phyloP scores from a whole-genome alignment of 1,140 invertebrate genomes.

The Limonius californicus region DNA sequence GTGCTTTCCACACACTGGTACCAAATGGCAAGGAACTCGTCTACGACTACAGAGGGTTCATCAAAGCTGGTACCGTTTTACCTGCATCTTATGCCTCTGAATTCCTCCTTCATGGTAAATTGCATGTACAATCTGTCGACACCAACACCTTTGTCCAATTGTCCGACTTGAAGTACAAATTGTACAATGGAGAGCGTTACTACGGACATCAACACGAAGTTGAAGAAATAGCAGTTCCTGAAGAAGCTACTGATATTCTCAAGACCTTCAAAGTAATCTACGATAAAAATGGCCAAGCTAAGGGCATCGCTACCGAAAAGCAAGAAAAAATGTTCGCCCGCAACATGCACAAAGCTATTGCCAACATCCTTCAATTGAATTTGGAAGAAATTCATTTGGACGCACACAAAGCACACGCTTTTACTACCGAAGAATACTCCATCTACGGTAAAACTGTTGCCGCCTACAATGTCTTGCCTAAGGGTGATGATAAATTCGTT shows the following conservation, averaged over 20 bases:
- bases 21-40: constrained; percentile 42
- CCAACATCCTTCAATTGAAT: constrained; percentile 44
- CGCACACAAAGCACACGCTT: constrained; percentile 20
- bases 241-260: constrained; percentile 32
- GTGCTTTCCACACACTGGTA: constrained; percentile 20
- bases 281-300: constrained; percentile 35
- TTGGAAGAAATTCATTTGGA: constrained; percentile 23
- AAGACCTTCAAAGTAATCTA: constrained; percentile 43
- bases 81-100: constrained; percentile 44
- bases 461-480: constrained; percentile 27
- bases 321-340: constrained; percentile 40
- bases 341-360: constrained; percentile 48
- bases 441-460: constrained; percentile 27
- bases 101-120: constrained; percentile 40
- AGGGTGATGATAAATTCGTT: constrained; percentile 20
- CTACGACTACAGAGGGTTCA: constrained; percentile 45
- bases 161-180: constrained; percentile 39
- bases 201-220: constrained; percentile 23
- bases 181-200: constrained; percentile 42
- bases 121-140: constrained; percentile 36
- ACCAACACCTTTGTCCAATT: constrained; percentile 40
- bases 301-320: constrained; percentile 18
- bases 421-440: constrained; percentile 25
- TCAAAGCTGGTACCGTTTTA: constrained; percentile 42
- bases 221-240: constrained; percentile 23